Base-by-base conservation (phyloP, 2,113 vertebrate species). In the Platysternon megacephalum region DNA sequence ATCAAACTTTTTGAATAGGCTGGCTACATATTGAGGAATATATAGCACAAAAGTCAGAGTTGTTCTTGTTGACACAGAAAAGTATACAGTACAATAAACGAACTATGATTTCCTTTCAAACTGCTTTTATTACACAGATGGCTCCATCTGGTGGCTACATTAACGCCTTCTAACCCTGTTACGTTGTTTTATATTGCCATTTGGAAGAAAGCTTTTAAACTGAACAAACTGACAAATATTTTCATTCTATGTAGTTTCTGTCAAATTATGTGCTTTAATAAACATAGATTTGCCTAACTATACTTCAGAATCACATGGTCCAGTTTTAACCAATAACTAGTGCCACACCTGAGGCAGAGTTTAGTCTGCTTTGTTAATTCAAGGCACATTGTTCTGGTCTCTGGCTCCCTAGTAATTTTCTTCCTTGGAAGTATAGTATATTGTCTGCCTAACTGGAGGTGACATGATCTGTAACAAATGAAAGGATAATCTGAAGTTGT, bases 121-220 rank as follows among this genome's bases (percentile, higher is more conserved):
- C 39, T 8, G 83, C 1, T 10, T 90, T 79, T 58, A 29, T 85
- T 72, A 16, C 95, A 90, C 11, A 3, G 51, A 32, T 13, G 93
- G 97, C 97, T 94, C 97, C 96, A 96, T 78, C 97, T 97, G 85
- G 56, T 53, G 94, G 96, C 91, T 89, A 1, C 56, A 83, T 46
- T 19, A 81, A 74, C 74, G 28, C 81, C 56, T 32, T 61, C 56
- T 51, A 21, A 17, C 82, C 55, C 2, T 26, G 1, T 2, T 68
- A 13, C 13, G 85, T 44, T 5, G 10, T n/a, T 4, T 2, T 0
- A 1, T 28, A 46, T 5, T 4, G 12, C 14, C 4, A 0, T 1
- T 11, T 0, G 2, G 24, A 78, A 28, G 35, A 55, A 52, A 32
- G 12, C 7, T 6, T 84, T 72, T 3, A 11, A 83, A 9, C 3